A percentile compares a stretch with the other conserved stretches of the same genome.
Conservation (phyloP, 2,797 vertebrate species). For the Heterohyrax brucei region DNA sequence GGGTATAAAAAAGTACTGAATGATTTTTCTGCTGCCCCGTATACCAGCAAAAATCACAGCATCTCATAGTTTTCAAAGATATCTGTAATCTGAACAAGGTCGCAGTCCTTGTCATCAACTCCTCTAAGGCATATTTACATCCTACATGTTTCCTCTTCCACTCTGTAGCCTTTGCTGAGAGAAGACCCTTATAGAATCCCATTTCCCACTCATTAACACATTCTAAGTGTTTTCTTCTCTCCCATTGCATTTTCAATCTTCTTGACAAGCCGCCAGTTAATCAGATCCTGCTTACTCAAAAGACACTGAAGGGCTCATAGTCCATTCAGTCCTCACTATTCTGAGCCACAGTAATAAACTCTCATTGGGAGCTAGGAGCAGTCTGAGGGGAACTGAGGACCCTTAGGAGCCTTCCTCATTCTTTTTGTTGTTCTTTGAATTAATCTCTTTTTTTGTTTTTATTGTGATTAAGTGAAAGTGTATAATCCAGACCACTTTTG, state of each 20-base stretch:
- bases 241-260: background rate
- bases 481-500: too few species aligned
- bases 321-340: background rate
- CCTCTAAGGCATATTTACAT: background rate
- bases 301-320: background rate
- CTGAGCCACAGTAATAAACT: background rate
- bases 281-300: background rate
- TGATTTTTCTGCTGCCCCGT: background rate
- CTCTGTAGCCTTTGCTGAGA: background rate
- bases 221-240: slow-evolving; percentile 19
- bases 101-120: background rate
- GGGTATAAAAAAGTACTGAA: background rate
- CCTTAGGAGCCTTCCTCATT: background rate
- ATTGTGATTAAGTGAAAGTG: too few species aligned
- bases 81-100: background rate
- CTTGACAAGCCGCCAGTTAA: background rate
- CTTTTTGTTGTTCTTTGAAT: too few species aligned
- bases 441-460: too few species aligned
- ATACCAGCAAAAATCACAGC: background rate
- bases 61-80: background rate
- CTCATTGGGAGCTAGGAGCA: background rate
- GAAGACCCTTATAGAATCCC: background rate
- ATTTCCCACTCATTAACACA: background rate
- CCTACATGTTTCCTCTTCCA: background rate
- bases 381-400: background rate